These are phyloP conservation scores for Carcina quercana DNA, from an alignment of 2,888 invertebrate genomes.

Conservation along the genomic window DNA sequence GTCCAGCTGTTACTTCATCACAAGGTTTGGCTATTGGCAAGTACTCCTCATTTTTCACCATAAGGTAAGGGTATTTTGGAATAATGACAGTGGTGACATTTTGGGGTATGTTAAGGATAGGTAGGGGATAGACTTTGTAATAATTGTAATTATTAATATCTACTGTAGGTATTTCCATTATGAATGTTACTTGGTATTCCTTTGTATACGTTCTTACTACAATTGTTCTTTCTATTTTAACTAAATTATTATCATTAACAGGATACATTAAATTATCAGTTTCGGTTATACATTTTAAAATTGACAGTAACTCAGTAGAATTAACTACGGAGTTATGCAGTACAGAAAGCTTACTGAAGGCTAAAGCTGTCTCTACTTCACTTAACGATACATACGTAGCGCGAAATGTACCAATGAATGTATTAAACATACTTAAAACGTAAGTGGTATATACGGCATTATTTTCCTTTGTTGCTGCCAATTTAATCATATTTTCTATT, in stretches of 20 bases:
- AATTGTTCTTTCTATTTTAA: slow-evolving; percentile 1
- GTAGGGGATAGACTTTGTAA: neutral
- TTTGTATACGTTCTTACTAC: slow-evolving; percentile 1
- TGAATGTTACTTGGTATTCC: neutral
- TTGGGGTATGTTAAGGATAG: neutral
- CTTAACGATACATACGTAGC: neutral
- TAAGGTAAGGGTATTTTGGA: slow-evolving; percentile 3
- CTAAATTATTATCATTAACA: neutral
- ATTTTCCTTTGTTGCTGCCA: neutral
- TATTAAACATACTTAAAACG: neutral
- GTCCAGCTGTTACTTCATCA: neutral
- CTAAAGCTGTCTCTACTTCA: slow-evolving; percentile 4
- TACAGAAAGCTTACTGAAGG: slow-evolving; percentile 4
- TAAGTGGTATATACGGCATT: neutral
- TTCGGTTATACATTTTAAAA: neutral
- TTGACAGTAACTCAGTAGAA: neutral
- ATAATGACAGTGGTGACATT: neutral
- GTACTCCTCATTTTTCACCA: slow-evolving; percentile 1
- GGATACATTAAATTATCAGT: neutral
- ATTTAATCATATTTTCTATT: neutral
- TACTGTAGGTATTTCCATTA: slow-evolving; percentile 1
- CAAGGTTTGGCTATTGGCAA: neutral
- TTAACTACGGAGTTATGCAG: slow-evolving; percentile 8
- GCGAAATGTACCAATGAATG: slow-evolving; percentile 5
- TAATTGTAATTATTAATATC: neutral